Evolutionary conservation across 2,888 invertebrate species (phyloP).

Genomic region (Abrostola tripartita): DNA sequence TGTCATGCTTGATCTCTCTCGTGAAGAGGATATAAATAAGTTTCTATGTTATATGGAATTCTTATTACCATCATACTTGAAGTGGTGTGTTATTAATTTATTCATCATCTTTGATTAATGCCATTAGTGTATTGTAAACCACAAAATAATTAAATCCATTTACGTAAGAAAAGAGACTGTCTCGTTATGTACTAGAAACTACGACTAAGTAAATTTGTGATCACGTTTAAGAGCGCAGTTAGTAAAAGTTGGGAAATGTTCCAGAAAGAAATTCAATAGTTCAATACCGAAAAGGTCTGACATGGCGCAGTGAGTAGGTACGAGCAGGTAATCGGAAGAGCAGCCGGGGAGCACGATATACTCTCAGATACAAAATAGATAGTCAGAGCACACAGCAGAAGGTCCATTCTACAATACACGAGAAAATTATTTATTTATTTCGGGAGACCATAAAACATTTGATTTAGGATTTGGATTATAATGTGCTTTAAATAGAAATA

Average conservation of each 20-base stretch:
- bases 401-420: neutral
- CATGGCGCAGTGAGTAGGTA: constrained; percentile 27
- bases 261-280: constrained; percentile 45
- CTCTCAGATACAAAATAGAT: constrained; percentile 1
- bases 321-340: constrained; percentile 43
- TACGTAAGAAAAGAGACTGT: too few relatives aligned
- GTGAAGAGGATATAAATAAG: constrained; percentile 10
- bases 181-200: too few relatives aligned
- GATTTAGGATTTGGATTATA: too few relatives aligned
- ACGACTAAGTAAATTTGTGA: constrained; percentile 9
- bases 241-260: constrained; percentile 45
- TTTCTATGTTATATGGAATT: constrained; percentile 6
- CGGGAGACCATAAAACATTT: too few relatives aligned
- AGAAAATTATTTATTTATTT: too few relatives aligned
- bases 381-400: neutral
- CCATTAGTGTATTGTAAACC: too few relatives aligned
- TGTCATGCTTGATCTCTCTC: constrained; percentile 22
- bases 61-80: neutral
- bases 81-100: too few relatives aligned
- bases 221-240: constrained; percentile 7
- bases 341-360: constrained; percentile 27
- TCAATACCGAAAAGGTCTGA: constrained; percentile 42
- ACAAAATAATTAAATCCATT: too few relatives aligned
- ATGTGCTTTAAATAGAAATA: too few relatives aligned
- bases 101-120: too few relatives aligned